A percentile compares a stretch with the other conserved stretches of the same genome.
These are phyloP conservation scores for Poecilobothrus nobilitatus DNA, from an alignment of 2,888 invertebrate genomes.

Conservation along the genomic window DNA sequence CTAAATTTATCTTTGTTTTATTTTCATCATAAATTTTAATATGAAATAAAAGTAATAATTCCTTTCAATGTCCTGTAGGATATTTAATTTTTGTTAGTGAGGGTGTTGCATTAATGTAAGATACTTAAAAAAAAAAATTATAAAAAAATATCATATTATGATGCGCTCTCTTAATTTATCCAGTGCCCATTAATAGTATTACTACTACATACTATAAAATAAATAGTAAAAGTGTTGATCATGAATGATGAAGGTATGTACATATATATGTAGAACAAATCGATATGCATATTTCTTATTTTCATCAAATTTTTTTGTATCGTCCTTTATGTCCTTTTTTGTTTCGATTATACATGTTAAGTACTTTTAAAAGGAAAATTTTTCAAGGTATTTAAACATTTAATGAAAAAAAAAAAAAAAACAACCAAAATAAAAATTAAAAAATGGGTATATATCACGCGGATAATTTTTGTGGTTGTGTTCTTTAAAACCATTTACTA, in stretches of 20 bases:
- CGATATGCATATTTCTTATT: not conserved
- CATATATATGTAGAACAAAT: not conserved
- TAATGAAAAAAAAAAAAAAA: not conserved
- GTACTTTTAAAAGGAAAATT: not conserved
- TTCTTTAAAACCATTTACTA: not conserved
- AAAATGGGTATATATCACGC: not conserved
- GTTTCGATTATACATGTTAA: not conserved
- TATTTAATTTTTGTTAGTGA: not conserved
- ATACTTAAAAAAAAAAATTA: not conserved
- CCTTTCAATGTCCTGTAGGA: not conserved
- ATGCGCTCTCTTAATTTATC: not conserved
- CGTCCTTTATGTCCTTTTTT: not conserved
- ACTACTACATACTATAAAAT: too few species aligned
- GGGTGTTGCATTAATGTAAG: not conserved
- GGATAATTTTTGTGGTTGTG: slow-evolving; percentile 6
- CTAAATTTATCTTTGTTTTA: too few species aligned
- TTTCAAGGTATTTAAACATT: slow-evolving; percentile 2
- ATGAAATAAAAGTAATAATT: too few species aligned
- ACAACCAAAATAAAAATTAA: not conserved
- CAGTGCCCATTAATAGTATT: not conserved
- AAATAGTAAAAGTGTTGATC: too few species aligned
- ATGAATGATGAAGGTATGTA: too few species aligned
- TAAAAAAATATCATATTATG: not conserved
- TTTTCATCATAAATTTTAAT: too few species aligned
- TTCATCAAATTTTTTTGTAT: not conserved